Percentiles rank a stretch among this genome's conserved stretches.
These are phyloP conservation scores for Notarius lentiginosus DNA, from an alignment of 2,113 vertebrate genomes.

Conservation along the genomic window DNA sequence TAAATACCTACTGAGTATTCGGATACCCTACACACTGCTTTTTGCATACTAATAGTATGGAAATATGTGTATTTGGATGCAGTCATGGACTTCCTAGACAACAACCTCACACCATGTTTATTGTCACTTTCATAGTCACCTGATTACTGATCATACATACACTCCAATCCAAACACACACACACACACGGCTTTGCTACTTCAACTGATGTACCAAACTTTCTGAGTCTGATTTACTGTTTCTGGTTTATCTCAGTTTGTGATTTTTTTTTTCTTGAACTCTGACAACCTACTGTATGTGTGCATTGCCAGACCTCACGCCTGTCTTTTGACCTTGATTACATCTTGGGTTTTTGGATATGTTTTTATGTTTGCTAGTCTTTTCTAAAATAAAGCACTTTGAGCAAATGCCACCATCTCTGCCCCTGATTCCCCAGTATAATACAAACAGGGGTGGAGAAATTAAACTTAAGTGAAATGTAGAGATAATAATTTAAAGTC, in stretches of 20 bases:
- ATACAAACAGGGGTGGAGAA: neutral
- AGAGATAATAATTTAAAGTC: neutral
- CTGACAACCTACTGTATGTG: neutral
- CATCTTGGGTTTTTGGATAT: neutral
- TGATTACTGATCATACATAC: neutral
- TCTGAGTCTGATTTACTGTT: too few species aligned
- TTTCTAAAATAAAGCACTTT: neutral
- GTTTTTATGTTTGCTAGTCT: neutral
- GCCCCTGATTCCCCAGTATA: neutral
- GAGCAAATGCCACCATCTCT: neutral
- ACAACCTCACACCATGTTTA: too few species aligned
- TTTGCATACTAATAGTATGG: too few species aligned
- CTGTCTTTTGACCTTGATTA: neutral
- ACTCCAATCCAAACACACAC: too few species aligned
- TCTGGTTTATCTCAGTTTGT: too few species aligned
- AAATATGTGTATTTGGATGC: too few species aligned
- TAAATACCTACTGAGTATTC: too few species aligned
- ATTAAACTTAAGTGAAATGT: neutral
- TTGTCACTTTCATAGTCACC: neutral
- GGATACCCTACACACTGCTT: too few species aligned
- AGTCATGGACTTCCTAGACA: neutral
- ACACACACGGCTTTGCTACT: neutral
- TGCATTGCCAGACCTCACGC: neutral
- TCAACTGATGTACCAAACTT: too few species aligned
- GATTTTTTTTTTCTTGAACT: neutral